Base-by-base conservation (phyloP, 1,140 invertebrate species). In the Steinernema feltiae region DNA sequence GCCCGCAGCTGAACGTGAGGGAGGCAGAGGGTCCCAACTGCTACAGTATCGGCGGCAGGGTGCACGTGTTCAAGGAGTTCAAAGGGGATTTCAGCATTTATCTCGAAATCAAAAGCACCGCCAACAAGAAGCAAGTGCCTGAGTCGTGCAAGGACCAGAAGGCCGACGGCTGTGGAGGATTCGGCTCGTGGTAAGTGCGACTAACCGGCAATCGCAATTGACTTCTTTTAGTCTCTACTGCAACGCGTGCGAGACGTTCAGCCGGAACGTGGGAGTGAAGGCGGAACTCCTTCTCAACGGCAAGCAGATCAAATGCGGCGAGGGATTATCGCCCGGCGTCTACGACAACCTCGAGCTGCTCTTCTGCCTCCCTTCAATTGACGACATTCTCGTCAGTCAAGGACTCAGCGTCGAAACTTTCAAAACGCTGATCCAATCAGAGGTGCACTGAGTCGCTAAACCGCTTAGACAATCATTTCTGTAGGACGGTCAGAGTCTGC, bases 21-120 rank as follows among this genome's bases (percentile, higher is more conserved):
- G 73, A 32, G 77, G 75, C 29, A 46, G 32, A 18, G 72, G 71
- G 12, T 1, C 27, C 12, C 21, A 72, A 53, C 30, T 85, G 84
- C 71, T 86, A 86, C 72, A 80, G 71, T 12, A 86, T 84, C 69
- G 83, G 84, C n/a, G 83, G 83, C 30, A 77, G 78, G 48, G 83
- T 84, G 0, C 79, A 81, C 32, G 81, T 84, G n/a, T 83, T 76
- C 46, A 31, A 81, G 41, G 84, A 85, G 53, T 85, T 85, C 74
- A 78, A 79, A 48, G 85, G 84, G 35, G 83, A 86, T n/a, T 86
- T 85, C 73, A 84, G 82, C 35, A 82, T 85, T 30, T 85, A 84
- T 72, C 72, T 85, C 18, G 84, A 85, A 53, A 35, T 85, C 27
- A 75, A 83, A 69, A 81, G 74, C 21, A 78, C 84, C 12, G 83